Base-by-base conservation (phyloP, 2,888 invertebrate species). In the Torymus auratus region DNA sequence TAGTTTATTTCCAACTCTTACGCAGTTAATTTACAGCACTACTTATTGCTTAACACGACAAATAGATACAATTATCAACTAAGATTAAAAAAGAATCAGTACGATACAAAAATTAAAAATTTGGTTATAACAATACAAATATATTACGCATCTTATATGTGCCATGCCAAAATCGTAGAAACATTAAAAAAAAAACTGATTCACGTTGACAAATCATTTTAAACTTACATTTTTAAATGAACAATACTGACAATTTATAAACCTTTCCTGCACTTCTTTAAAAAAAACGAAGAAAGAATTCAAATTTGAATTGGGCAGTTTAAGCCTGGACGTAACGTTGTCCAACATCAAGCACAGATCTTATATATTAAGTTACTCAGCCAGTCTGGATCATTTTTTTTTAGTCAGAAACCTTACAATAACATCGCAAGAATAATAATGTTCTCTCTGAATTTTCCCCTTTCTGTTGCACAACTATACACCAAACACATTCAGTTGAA, bases 221-320 rank as follows among this genome's bases (percentile, higher is more conserved):
- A 7, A 41, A 41, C 7, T 41, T 7, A 41, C 7, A 41, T 41
- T 41, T 41, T 41, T 60, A 69, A 62, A 75, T 50, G 17, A 69
- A 69, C 52, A 84, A 80, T 84, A 84, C 78, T 86, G 84, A 86
- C 84, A 85, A 82, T 82, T 85, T 83, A 78, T 15, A 55, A 73
- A 15, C 60, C 77, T 70, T 73, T 80, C 80, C 81, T 81, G 17
- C 72, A 80, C 61, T 82, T 83, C 78, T 73, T 72, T 69, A 73
- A 69, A 15, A 17, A 58, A 15, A 70, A 71, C 70, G 71, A 73
- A 69, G 64, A 20, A 17, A 56, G n/a, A 69, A 67, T 71, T 69
- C 56, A 64, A 20, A 77, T 84, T 88, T 86, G 88, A 73, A n/a
- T 82, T 84, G 88, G 88, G 88, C 88, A 88, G 87, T 88, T 85